Percentiles rank a stretch among this genome's conserved stretches.
Evolutionary conservation across 2,113 vertebrate genomes (phyloP).

Genomic region (Chiloscyllium plagiosum): DNA sequence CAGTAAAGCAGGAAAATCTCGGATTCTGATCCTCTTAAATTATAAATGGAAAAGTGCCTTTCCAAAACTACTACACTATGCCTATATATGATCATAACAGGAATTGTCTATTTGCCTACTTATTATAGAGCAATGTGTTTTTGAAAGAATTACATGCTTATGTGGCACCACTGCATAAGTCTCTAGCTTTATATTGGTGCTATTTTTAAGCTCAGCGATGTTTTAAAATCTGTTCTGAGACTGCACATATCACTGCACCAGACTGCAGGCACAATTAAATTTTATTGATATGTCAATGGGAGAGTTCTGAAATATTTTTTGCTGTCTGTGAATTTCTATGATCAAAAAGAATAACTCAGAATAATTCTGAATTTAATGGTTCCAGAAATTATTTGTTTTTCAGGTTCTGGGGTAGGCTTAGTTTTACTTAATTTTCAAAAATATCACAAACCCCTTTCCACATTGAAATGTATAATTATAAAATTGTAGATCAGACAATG

Average conservation of each 20-base stretch:
- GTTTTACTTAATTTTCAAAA: background rate
- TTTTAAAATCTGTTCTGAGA: background rate
- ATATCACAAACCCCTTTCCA: background rate
- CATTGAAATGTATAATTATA: background rate
- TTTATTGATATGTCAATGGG: background rate
- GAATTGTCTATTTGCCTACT: background rate
- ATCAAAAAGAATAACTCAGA: background rate
- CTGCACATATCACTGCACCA: background rate
- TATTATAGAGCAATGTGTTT: background rate
- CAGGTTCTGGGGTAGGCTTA: background rate
- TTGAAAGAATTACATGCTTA: conserved; percentile 3
- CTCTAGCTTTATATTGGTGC: background rate
- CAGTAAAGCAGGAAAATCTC: background rate
- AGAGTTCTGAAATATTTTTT: conserved; percentile 7
- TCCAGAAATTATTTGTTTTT: background rate
- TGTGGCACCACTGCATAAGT: conserved; percentile 20
- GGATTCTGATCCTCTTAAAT: background rate
- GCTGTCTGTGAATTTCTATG: background rate
- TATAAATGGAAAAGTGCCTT: background rate
- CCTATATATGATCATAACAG: too few species aligned
- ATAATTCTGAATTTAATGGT: background rate
- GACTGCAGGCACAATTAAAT: background rate
- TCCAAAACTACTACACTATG: background rate
- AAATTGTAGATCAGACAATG: background rate
- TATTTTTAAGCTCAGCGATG: background rate